These are phyloP conservation scores for Acronicta leporina DNA, from an alignment of 2,888 invertebrate genomes.

Conservation along the genomic window DNA sequence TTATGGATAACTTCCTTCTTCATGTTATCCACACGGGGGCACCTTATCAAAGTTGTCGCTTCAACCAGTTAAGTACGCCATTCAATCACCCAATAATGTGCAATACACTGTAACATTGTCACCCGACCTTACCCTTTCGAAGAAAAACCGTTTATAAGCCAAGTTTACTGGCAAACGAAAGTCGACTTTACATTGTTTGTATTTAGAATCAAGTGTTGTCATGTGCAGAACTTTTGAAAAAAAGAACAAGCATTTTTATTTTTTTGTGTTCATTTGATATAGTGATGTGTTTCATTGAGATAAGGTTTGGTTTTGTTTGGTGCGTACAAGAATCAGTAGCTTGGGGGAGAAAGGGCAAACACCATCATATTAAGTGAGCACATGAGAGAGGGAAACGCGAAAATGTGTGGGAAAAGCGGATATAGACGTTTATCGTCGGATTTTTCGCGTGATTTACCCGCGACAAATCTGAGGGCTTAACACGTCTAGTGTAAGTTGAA, in stretches of 20 bases:
- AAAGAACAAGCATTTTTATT: conserved; percentile 78
- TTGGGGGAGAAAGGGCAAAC: conserved; percentile 86
- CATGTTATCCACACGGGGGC: conserved; percentile 76
- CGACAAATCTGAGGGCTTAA: conserved; percentile 86
- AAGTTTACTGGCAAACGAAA: conserved; percentile 44
- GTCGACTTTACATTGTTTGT: conserved; percentile 47
- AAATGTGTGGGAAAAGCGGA: conserved; percentile 89
- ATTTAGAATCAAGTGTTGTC: conserved; percentile 24
- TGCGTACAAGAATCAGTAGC: conserved; percentile 41
- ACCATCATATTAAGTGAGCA: conserved; percentile 89
- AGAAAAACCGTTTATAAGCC: conserved; percentile 59
- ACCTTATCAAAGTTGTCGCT: conserved; percentile 85
- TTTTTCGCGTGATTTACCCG: conserved; percentile 87
- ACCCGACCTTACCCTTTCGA: conserved; percentile 73
- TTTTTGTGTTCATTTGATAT: conserved; percentile 37
- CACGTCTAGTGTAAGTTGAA: conserved; percentile 67
- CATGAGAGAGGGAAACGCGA: conserved; percentile 87
- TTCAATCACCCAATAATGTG: conserved; percentile 89
- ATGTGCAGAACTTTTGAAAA: conserved; percentile 63
- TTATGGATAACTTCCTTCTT: conserved; percentile 55
- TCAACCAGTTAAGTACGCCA: conserved; percentile 81
- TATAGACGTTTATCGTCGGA: conserved; percentile 88
- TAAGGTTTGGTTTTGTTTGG: conserved; percentile 57
- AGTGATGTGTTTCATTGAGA: accelerated
- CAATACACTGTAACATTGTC: conserved; percentile 88